Evolutionary conservation across 2,797 vertebrate genomes (phyloP).

Genomic region (Spheniscus humboldti): DNA sequence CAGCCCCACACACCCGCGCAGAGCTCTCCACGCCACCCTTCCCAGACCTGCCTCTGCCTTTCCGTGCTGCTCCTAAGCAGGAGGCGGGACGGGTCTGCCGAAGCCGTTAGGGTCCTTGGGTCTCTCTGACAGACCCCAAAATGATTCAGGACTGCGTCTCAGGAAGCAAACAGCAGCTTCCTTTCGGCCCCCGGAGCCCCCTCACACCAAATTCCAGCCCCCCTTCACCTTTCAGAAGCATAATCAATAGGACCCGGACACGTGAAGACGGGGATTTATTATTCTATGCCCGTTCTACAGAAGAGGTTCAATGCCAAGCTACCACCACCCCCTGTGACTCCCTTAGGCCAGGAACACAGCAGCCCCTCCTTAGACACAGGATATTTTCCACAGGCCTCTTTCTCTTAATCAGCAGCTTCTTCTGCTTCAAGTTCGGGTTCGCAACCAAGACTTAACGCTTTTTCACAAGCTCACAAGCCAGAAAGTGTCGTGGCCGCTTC

Average conservation of each 20-base stretch:
- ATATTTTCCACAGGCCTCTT: neutral
- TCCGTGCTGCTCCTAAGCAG: neutral
- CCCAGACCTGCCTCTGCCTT: neutral
- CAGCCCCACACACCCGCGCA: too few relatives aligned
- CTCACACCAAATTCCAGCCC: too few relatives aligned
- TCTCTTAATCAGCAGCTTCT: neutral
- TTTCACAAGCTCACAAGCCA: neutral
- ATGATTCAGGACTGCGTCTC: too few relatives aligned
- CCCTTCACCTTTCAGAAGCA: neutral
- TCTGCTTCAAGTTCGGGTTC: neutral
- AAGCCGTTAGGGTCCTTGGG: accelerated
- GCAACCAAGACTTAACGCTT: accelerated
- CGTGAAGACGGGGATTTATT: neutral
- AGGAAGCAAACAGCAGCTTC: neutral
- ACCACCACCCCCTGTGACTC: neutral
- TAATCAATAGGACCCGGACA: neutral
- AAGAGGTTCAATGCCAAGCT: neutral
- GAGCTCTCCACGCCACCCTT: neutral
- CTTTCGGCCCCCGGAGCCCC: too few relatives aligned
- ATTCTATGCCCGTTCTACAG: neutral
- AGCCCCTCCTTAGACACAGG: neutral
- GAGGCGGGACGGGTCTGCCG: neutral
- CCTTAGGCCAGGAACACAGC: neutral
- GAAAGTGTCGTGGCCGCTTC: accelerated
- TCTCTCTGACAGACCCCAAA: neutral